Conservation (phyloP, 1,140 invertebrate species). For the Trachelipus rathkii region DNA sequence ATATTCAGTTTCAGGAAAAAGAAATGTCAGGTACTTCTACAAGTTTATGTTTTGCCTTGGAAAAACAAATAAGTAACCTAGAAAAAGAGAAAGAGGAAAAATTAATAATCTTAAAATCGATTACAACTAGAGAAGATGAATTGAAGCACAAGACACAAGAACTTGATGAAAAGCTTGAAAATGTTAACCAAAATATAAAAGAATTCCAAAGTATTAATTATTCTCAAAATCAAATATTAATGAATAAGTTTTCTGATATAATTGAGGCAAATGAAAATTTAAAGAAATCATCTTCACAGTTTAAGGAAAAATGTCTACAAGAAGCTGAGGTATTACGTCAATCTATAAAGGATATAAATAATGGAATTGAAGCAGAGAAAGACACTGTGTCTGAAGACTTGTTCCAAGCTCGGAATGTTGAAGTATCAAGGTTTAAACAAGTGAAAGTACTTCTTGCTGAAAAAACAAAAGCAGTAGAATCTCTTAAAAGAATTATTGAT, state of each 20-base stretch:
- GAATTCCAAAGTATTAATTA: too few species aligned
- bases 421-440: background rate
- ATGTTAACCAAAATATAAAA: too few species aligned
- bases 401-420: background rate
- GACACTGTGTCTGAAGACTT: background rate
- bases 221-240: too few species aligned
- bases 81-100: too few species aligned
- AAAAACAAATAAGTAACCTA: too few species aligned
- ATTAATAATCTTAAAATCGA: too few species aligned
- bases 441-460: background rate
- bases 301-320: background rate
- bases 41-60: too few species aligned
- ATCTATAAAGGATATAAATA: background rate
- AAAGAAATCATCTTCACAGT: background rate
- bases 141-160: too few species aligned
- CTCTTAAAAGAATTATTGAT: conserved; percentile 54
- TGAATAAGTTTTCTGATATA: background rate
- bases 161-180: too few species aligned
- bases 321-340: background rate
- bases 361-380: background rate
- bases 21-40: too few species aligned
- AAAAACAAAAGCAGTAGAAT: background rate
- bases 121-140: too few species aligned
- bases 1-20: too few species aligned
- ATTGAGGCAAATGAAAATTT: background rate